These are phyloP conservation scores for Nyctibius grandis DNA, from an alignment of 2,797 vertebrate genomes.

Conservation along the genomic window DNA sequence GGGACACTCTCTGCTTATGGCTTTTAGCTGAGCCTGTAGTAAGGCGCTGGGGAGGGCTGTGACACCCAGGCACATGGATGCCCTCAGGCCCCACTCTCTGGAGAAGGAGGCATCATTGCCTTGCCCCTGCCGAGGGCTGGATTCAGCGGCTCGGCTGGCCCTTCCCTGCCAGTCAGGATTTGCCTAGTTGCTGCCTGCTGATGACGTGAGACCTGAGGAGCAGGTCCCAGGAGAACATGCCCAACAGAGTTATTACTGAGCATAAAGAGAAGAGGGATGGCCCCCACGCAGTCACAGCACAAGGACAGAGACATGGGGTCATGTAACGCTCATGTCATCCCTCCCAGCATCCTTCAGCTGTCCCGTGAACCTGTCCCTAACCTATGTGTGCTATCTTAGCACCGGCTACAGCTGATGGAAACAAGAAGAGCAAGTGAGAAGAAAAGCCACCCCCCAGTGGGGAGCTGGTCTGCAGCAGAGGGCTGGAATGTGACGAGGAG, in stretches of 20 bases:
- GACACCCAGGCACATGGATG: not conserved
- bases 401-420: not conserved
- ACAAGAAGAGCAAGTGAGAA: not conserved
- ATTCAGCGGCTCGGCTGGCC: accelerated
- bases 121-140: accelerated
- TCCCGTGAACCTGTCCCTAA: not conserved
- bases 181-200: not conserved
- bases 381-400: accelerated
- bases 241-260: not conserved
- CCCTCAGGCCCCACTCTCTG: too few relatives aligned
- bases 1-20: not conserved
- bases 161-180: not conserved
- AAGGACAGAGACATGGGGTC: not conserved
- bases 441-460: not conserved
- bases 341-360: not conserved
- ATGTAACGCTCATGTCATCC: accelerated
- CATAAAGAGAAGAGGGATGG: not conserved
- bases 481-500: not conserved
- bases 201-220: not conserved
- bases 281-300: accelerated
- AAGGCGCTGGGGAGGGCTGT: not conserved
- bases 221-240: not conserved
- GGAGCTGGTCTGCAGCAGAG: not conserved
- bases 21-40: not conserved
- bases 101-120: not conserved